These are phyloP conservation scores for Sylvilagus floridanus DNA, from an alignment of 2,797 vertebrate species.

Conservation along the genomic window DNA sequence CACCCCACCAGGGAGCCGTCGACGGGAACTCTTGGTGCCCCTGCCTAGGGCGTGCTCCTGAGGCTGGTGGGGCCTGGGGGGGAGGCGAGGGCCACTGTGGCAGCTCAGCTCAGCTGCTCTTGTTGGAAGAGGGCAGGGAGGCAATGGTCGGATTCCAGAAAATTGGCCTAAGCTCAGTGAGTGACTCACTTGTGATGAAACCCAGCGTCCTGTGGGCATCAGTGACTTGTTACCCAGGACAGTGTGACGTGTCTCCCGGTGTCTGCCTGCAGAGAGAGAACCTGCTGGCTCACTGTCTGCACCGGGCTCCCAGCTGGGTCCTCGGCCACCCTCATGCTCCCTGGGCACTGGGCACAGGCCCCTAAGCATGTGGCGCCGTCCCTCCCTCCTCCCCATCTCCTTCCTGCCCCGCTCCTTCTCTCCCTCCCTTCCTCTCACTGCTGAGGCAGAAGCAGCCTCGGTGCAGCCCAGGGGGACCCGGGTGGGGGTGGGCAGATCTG, in stretches of 20 bases:
- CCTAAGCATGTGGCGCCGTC: neutral
- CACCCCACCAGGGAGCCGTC: neutral
- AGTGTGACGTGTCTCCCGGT: neutral
- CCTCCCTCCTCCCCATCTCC: neutral
- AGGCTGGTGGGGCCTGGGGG: neutral
- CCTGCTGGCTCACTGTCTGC: neutral
- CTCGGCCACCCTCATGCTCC: neutral
- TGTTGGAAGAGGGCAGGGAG: neutral
- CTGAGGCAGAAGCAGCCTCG: neutral
- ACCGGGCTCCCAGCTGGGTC: neutral
- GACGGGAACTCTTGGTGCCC: neutral
- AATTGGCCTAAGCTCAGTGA: neutral
- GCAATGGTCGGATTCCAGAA: neutral
- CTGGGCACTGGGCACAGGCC: neutral
- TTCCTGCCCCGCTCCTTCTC: neutral
- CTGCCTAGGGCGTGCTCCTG: neutral
- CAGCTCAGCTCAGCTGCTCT: neutral
- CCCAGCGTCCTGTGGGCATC: neutral
- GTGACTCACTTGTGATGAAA: neutral
- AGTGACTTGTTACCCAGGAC: neutral
- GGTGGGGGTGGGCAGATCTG: neutral
- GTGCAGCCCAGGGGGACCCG: neutral
- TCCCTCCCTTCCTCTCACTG: too few species aligned
- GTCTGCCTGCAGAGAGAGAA: neutral
- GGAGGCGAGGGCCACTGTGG: neutral